Evolutionary conservation across 2,888 invertebrate genomes (phyloP), one percentile per base, ranked within the genome.

Genomic region (Zygaena filipendulae): DNA sequence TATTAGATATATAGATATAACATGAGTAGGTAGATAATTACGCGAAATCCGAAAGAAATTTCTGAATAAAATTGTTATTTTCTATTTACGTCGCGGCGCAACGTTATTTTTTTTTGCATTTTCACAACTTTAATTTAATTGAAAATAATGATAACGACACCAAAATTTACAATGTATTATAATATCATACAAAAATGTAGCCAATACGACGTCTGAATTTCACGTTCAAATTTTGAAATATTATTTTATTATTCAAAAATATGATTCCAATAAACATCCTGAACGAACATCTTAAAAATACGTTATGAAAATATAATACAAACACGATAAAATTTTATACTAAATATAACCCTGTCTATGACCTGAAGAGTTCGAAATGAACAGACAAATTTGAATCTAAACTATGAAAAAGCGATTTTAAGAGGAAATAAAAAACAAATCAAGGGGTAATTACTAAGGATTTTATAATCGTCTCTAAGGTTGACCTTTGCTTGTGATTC

Each of bases 321-420:
- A 70, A 79, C 72, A 74, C 72, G 72, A 72, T 77, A 79, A 75
- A 77, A 74, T 77, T 77, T 77, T 77, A n/a, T 72, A 77, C 77
- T 79, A 75, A 77, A 77, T 77, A 72, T 75, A 77, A 79, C 79
- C 79, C 79, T 79, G 79, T 77, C 75, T 77, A 77, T 77, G 79
- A 79, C 79, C 79, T 79, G 79, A 77, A 77, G 77, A 75, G 74
- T 72, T 72, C 57, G 54, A 64, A 68, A 56, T 49, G 24, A 64
- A 75, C 63, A 45, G 42, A 44, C 54, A 50, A 52, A 58, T 54
- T 53, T 50, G 49, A 66, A 62, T 63, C 55, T 58, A 70, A 71
- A 72, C 64, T 74, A 70, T 67, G 62, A 66, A 69, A 68, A 74
- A 72, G 72, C 67, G 69, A 67, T 64, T 60, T 55, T 42, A 51